Evolutionary conservation across 64 coral and sea anemone genomes (phyloP).

Genomic region (Acropora tenuis): DNA sequence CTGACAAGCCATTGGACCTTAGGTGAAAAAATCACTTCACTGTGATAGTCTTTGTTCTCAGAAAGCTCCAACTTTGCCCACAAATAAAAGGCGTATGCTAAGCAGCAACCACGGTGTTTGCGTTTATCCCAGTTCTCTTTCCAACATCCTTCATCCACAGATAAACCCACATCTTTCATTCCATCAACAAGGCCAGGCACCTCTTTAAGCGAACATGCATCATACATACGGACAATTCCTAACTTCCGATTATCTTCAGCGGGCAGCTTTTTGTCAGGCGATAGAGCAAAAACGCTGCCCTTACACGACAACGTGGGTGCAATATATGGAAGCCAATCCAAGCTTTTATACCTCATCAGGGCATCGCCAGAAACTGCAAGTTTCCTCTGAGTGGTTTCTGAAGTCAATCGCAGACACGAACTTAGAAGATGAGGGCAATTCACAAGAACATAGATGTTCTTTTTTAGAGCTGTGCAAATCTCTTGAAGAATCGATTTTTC

Average conservation of each 20-base stretch:
- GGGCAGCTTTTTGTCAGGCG: slow-evolving; percentile 8
- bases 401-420: neutral
- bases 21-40: too few species aligned
- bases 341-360: neutral
- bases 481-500: neutral
- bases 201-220: neutral
- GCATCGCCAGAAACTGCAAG: neutral
- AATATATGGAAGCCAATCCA: neutral
- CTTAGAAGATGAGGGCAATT: slow-evolving; percentile 24
- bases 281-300: slow-evolving; percentile 1
- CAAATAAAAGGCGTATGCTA: too few species aligned
- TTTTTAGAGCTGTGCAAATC: neutral
- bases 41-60: too few species aligned
- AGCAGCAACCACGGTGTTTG: too few species aligned
- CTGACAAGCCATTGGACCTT: too few species aligned
- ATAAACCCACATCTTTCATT: too few species aligned
- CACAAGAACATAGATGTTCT: neutral
- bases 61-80: too few species aligned
- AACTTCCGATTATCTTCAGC: too few species aligned
- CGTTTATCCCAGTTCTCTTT: too few species aligned
- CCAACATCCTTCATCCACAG: too few species aligned
- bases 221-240: slow-evolving; percentile 34
- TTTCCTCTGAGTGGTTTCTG: neutral
- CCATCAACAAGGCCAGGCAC: too few species aligned
- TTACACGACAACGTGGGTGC: neutral